phyloP scores from a whole-genome alignment of 2,113 vertebrate species.

The Eublepharis macularius region DNA sequence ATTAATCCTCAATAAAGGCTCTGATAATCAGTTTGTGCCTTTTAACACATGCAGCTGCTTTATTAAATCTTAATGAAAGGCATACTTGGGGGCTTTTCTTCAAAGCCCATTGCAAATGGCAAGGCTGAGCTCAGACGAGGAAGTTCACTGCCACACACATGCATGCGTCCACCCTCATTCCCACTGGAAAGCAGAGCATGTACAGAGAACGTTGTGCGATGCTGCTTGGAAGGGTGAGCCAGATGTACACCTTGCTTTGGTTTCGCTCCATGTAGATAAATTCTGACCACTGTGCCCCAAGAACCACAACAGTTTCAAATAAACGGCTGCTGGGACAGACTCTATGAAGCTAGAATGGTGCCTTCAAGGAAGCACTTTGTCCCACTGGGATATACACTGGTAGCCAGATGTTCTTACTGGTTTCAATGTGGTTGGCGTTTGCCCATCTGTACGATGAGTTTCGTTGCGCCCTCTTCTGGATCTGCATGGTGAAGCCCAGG shows the following conservation, averaged over 20 bases:
- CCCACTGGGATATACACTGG: fast-evolving
- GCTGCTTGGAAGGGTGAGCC: fast-evolving
- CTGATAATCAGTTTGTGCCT: constrained; percentile 66
- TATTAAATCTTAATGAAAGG: constrained; percentile 72
- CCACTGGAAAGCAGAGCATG: fast-evolving
- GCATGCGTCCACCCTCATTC: fast-evolving
- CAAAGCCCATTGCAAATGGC: constrained; percentile 42
- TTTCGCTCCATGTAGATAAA: fast-evolving
- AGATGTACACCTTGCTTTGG: fast-evolving
- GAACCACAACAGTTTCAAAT: background rate
- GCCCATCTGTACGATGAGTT: background rate
- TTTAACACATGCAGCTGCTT: constrained; percentile 57
- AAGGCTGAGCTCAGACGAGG: constrained; percentile 56
- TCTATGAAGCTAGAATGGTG: background rate
- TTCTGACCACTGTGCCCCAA: fast-evolving
- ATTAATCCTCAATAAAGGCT: constrained; percentile 73
- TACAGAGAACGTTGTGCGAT: fast-evolving
- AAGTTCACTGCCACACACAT: constrained; percentile 40
- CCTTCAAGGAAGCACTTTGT: background rate
- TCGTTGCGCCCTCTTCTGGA: too few species aligned
- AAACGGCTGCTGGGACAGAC: background rate
- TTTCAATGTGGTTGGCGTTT: background rate
- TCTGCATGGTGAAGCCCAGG: too few species aligned
- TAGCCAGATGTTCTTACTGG: background rate
- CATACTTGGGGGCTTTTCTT: constrained; percentile 61